Evolutionary conservation across 2,797 vertebrate genomes (phyloP), one percentile per base, ranked within the genome.

Genomic region (Falco concolor): DNA sequence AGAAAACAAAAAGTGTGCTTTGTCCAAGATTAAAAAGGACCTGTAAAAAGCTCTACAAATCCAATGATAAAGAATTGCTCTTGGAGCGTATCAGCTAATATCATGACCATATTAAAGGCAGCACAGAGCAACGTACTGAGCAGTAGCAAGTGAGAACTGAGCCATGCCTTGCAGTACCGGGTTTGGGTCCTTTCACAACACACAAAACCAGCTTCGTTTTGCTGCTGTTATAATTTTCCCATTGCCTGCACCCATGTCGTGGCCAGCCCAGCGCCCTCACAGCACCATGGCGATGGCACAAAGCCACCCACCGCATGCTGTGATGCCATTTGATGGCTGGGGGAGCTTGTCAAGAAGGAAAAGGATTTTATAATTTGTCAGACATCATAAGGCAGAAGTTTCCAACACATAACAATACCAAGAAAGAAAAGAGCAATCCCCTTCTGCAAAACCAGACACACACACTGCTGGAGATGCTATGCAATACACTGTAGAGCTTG

Each of bases 11-110:
- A 81, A 1, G 24, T 34, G 40, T 65, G 45, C 65, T 82, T 87
- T 84, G 65, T 30, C 65, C 57, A 17, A 87, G 75, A 87, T 74
- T 84, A 85, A 68, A 91, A 75, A 79, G 77, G 42, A 22, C 25
- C 73, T 67, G 36, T 89, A 95, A 84, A 85, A 88, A 38, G 19
- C 72, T 57, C 79, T 69, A 49, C 56, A 82, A 78, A 78, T 56
- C 40, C 72, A 57, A 19, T 50, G 63, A 82, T 40, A 85, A 77
- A 15, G 20, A 81, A 36, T 18, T 47, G 60, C 42, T 74, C 86
- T 59, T 19, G 4, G 44, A n/a, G 13, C 3, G 6, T 50, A 32
- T 60, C 80, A 27, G 72, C 38, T 42, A 69, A 52, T 67, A 74
- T 23, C 59, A 34, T 3, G 1, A 9, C n/a, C 14, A 3, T n/a